These are phyloP conservation scores for Conus canariensis DNA, from an alignment of 2,888 invertebrate genomes.

Conservation along the genomic window DNA sequence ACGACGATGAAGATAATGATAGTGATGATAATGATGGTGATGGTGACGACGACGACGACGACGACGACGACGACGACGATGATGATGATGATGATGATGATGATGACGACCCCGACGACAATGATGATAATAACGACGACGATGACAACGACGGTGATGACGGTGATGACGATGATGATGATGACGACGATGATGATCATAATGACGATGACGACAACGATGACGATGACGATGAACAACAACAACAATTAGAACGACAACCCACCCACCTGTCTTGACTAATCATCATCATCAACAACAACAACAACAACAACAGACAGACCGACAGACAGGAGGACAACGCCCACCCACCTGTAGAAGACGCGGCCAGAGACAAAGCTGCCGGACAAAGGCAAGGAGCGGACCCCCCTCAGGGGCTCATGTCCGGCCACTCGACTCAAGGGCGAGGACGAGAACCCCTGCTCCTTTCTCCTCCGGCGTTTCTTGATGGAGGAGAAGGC, in stretches of 20 bases:
- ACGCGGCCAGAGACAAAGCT: not conserved
- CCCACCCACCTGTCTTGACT: no score
- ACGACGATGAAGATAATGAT: not conserved
- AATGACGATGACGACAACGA: not conserved
- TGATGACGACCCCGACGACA: no score
- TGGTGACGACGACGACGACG: not conserved
- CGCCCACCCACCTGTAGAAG: constrained; percentile 27
- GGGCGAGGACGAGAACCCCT: constrained; percentile 7
- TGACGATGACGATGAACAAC: no score
- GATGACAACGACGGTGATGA: no score
- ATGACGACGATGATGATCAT: no score
- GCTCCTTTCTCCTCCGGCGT: constrained; percentile 44
- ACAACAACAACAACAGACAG: no score
- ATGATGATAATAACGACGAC: no score
- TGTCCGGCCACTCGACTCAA: constrained; percentile 26
- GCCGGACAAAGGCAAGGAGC: constrained; percentile 14
- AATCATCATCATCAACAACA: no score
- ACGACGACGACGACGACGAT: not conserved
- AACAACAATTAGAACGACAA: no score
- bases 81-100: not conserved
- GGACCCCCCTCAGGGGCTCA: constrained; percentile 36
- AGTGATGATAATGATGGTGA: not conserved
- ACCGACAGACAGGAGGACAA: no score
- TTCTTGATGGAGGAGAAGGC: constrained; percentile 57
- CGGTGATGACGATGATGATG: not conserved